Conservation (phyloP, 2,797 vertebrate genomes). For the Intellagama lesueurii region DNA sequence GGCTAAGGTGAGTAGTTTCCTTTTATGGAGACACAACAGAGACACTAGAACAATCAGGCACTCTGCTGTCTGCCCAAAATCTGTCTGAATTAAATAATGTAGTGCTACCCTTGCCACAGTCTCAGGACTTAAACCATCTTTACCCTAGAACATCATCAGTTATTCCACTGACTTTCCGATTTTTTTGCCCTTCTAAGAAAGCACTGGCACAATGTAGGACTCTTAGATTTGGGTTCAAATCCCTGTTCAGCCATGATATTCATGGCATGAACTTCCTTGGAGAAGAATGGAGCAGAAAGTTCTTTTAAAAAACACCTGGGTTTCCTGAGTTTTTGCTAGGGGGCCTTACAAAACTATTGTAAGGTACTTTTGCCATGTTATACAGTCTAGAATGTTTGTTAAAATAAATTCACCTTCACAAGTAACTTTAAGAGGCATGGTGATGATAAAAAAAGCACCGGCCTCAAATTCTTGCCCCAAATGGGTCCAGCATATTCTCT, state of each 20-base stretch:
- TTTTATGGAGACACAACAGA: background rate
- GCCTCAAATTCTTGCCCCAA: background rate
- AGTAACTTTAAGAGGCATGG: background rate
- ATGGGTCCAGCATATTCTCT: background rate
- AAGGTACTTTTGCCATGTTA: background rate
- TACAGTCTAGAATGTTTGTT: background rate
- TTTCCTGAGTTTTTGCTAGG: background rate
- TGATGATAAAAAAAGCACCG: background rate
- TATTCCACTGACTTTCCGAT: background rate
- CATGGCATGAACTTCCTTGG: background rate
- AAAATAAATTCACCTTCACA: background rate
- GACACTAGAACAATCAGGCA: background rate
- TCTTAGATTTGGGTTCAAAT: background rate
- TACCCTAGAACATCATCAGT: background rate
- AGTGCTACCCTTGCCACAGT: background rate
- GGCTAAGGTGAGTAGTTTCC: background rate
- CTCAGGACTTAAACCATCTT: background rate
- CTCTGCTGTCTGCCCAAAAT: background rate
- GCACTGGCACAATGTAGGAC: background rate
- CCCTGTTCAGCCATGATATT: background rate
- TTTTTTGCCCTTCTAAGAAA: background rate
- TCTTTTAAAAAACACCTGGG: background rate
- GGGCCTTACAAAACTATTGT: background rate
- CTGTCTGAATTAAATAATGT: background rate
- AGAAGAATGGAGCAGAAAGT: background rate